These are phyloP conservation scores for Drosophila histrio DNA, from an alignment of 2,888 invertebrate species.

Conservation along the genomic window DNA sequence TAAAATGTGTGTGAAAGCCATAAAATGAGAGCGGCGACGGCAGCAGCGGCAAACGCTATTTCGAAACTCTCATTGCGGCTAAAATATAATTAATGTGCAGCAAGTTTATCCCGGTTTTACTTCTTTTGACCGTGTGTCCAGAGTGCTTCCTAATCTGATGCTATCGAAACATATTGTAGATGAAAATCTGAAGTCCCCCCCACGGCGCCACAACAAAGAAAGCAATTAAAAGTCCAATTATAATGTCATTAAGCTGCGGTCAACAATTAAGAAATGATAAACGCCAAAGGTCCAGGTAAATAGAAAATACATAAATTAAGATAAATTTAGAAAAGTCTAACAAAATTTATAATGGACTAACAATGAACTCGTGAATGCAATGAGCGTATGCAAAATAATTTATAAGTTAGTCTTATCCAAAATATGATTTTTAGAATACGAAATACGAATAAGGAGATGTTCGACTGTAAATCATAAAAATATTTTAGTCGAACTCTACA, in stretches of 20 bases:
- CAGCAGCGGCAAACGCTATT: constrained; percentile 16
- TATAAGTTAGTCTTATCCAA: not conserved
- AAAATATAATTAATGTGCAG: constrained; percentile 69
- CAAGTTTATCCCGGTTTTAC: constrained; percentile 53
- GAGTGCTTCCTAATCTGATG: constrained; percentile 50
- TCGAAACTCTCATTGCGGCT: constrained; percentile 46
- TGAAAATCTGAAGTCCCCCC: constrained; percentile 22
- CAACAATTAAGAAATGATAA: constrained; percentile 57
- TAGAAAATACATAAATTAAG: constrained; percentile 43
- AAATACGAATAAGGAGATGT: not conserved
- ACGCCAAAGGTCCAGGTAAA: constrained; percentile 38
- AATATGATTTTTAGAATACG: not conserved
- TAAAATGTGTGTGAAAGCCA: constrained; percentile 62
- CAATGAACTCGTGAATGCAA: constrained; percentile 19
- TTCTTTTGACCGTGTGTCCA: constrained; percentile 11
- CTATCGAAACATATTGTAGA: constrained; percentile 49
- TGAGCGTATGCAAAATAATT: constrained; percentile 9
- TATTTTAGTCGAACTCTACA: not conserved
- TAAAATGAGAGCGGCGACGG: constrained; percentile 40
- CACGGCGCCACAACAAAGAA: constrained; percentile 28
- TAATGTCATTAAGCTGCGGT: constrained; percentile 59
- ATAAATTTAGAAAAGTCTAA: constrained; percentile 10
- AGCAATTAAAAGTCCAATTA: constrained; percentile 75
- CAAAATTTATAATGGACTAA: constrained; percentile 17
- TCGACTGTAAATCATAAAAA: not conserved